Base-by-base conservation (phyloP, 2,113 vertebrate genomes). In the Planiliza haematocheilus region DNA sequence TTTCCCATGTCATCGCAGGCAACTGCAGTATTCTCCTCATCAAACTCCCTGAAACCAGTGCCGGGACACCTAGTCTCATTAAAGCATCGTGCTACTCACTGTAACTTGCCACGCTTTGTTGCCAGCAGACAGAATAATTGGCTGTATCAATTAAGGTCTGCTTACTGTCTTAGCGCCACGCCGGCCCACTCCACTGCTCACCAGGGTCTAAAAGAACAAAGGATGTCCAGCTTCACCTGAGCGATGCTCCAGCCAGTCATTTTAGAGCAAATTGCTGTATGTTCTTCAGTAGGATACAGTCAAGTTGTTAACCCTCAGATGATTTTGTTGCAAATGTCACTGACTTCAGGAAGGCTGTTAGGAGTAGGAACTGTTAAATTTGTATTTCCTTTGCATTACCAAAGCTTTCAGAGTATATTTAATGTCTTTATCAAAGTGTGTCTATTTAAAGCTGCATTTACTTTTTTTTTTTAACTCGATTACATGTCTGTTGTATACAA, bases 81-180 rank as follows among this genome's bases (percentile, higher is more conserved):
- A 88, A 63, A 81, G 67, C 81, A 37, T 49, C 41, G 74, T 68
- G 65, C 69, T 65, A 61, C 65, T 77, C 57, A 60, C 77, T 83
- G 81, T 74, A 49, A 84, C 80, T 69, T 50, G 75, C 81, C 75
- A 86, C 36, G 59, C 80, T 85, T 58, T 74, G 77, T 67, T 70
- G 76, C 70, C 76, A 56, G 79, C 62, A 62, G 80, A 74, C 58
- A 38, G 71, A 81, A 73, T 91, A 91, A 92, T 88, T 90, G 89
- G 88, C 57, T 12, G 77, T 74, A 86, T 92, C 80, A 87, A 88
- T 91, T 92, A 87, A 63, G 52, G 55, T 60, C 81, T 77, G 74
- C 75, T 87, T 79, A 81, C 66, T 69, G 83, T 85, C 79, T 89
- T 56, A 60, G 59, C 18, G 67, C 80, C 67, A 18, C 57, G 49